Conservation (phyloP, 2,113 vertebrate species). For the Apus apus region DNA sequence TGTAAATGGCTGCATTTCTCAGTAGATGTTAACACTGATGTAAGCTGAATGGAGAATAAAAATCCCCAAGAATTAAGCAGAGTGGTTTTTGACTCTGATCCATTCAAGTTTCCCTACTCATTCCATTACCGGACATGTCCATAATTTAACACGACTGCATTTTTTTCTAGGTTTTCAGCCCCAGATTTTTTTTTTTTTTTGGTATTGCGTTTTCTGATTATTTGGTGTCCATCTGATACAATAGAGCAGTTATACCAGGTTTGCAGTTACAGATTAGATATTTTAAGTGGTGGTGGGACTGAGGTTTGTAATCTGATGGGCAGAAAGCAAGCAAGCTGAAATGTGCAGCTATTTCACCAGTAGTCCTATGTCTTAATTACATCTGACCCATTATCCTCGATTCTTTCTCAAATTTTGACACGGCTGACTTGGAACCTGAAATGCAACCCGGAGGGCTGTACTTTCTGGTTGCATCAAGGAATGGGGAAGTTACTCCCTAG, state of each 20-base stretch:
- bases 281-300: conserved; percentile 51
- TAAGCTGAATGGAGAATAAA: conserved; percentile 66
- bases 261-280: background rate
- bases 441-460: conserved; percentile 46
- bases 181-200: conserved; percentile 59
- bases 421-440: conserved; percentile 68
- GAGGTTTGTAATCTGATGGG: conserved; percentile 75
- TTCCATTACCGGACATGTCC: conserved; percentile 70
- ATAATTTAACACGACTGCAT: conserved; percentile 71
- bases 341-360: conserved; percentile 15
- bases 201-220: conserved; percentile 64
- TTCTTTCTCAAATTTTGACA: conserved; percentile 65
- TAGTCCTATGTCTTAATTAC: conserved; percentile 69
- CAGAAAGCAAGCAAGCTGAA: conserved; percentile 61
- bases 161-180: conserved; percentile 39
- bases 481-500: conserved; percentile 50
- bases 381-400: conserved; percentile 72
- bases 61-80: conserved; percentile 63
- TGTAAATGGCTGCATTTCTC: conserved; percentile 72
- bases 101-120: conserved; percentile 67
- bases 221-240: conserved; percentile 70
- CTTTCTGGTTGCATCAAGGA: conserved; percentile 46
- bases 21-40: conserved; percentile 71
- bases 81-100: conserved; percentile 69
- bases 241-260: conserved; percentile 52